A percentile compares a stretch with the other conserved stretches of the same genome.
These are phyloP conservation scores for Palythoa caribaeorum DNA, from an alignment of 92 coral and sea anemone genomes.

Conservation along the genomic window DNA sequence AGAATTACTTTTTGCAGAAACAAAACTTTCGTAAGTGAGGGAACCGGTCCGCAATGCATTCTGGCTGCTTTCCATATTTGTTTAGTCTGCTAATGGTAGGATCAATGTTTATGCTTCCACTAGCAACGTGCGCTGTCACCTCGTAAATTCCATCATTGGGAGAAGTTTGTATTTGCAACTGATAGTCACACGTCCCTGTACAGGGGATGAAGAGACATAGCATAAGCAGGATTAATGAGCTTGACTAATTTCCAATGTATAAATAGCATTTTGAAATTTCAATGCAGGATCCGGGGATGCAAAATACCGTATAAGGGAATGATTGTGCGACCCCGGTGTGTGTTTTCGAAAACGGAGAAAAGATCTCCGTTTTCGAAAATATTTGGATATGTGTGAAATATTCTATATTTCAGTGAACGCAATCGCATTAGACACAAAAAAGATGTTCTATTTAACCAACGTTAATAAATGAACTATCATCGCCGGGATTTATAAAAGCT, in stretches of 20 bases:
- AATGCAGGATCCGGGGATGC: no score
- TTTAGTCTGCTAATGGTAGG: slow-evolving; percentile 68
- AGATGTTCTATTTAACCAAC: background rate
- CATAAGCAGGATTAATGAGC: background rate
- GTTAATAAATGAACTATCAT: no score
- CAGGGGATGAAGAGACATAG: background rate
- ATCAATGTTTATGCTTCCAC: slow-evolving; percentile 53
- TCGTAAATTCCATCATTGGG: slow-evolving; percentile 69
- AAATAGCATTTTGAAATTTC: background rate
- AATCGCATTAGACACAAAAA: background rate
- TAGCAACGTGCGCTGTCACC: slow-evolving; percentile 67
- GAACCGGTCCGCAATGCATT: slow-evolving; percentile 66
- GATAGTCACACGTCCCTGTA: slow-evolving; percentile 68
- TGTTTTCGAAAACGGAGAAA: no score
- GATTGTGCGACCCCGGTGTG: no score
- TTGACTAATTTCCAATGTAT: background rate
- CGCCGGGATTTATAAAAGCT: no score
- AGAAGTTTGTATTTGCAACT: slow-evolving; percentile 61
- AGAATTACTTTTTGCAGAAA: slow-evolving; percentile 3
- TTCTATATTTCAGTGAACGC: no score
- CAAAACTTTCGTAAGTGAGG: slow-evolving; percentile 39
- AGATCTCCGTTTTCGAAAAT: no score
- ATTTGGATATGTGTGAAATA: no score
- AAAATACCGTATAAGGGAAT: no score
- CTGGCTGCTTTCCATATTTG: slow-evolving; percentile 64